Conservation (phyloP, 2,888 invertebrate genomes). For the Apamea monoglypha region DNA sequence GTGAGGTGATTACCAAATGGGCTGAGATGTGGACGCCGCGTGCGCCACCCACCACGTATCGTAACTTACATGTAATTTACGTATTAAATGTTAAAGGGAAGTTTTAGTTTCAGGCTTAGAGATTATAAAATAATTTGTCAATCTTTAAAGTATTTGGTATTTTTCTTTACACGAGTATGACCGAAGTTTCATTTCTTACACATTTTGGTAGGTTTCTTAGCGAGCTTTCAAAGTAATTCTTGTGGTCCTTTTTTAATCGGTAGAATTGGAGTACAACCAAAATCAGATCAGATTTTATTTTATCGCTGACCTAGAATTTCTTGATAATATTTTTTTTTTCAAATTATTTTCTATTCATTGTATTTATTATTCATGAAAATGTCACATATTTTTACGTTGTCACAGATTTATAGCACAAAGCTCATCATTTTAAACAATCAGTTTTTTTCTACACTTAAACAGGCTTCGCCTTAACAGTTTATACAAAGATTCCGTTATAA, state of each 20-base stretch:
- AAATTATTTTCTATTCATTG: not conserved
- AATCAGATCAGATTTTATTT: not conserved
- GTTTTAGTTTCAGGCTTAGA: not conserved
- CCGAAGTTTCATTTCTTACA: not conserved
- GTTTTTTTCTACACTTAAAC: not conserved
- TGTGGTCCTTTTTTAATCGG: not conserved
- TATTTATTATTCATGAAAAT: not conserved
- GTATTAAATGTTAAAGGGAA: constrained; percentile 54
- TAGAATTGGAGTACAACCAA: not conserved
- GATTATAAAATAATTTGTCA: not conserved
- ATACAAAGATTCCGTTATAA: constrained; percentile 58
- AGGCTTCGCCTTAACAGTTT: constrained; percentile 59
- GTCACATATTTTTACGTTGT: not conserved
- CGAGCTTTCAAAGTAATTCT: not conserved
- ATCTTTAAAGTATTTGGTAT: not conserved
- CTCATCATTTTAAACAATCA: not conserved
- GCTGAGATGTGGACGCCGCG: constrained; percentile 61
- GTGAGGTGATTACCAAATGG: constrained; percentile 72
- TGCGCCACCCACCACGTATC: constrained; percentile 68
- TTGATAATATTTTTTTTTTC: not conserved
- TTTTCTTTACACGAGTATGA: no score
- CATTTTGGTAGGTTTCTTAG: not conserved
- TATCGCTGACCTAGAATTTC: not conserved
- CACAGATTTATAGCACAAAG: not conserved
- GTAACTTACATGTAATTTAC: constrained; percentile 50